These are phyloP conservation scores for Sitta europaea DNA, from an alignment of 2,113 vertebrate genomes.

Conservation along the genomic window DNA sequence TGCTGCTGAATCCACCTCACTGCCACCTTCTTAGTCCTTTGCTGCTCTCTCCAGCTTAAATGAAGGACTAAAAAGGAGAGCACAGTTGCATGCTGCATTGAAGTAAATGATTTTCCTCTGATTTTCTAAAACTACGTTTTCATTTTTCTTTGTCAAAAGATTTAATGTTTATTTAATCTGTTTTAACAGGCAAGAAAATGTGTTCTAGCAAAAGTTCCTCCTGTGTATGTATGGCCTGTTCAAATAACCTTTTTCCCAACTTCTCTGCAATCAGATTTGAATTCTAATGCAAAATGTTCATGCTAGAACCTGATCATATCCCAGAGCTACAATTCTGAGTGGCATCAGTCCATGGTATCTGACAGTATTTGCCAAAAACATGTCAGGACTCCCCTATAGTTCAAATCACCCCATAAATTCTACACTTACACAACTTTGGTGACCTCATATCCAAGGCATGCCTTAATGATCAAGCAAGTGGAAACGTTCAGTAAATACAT, in stretches of 20 bases:
- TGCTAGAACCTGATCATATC: slow-evolving; percentile 71
- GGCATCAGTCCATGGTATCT: slow-evolving; percentile 63
- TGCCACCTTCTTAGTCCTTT: background rate
- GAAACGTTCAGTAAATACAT: slow-evolving; percentile 59
- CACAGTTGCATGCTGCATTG: background rate
- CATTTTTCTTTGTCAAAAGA: background rate
- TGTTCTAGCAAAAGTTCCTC: background rate
- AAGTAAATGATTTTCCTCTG: background rate
- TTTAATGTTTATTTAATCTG: slow-evolving; percentile 9
- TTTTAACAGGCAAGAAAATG: slow-evolving; percentile 19
- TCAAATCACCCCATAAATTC: slow-evolving; percentile 64
- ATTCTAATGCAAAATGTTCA: slow-evolving; percentile 54
- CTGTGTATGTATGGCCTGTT: background rate
- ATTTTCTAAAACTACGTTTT: background rate
- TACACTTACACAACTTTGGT: slow-evolving; percentile 50
- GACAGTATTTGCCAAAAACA: slow-evolving; percentile 59
- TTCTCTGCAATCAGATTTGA: slow-evolving; percentile 48
- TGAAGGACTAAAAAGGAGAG: background rate
- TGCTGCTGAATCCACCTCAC: background rate
- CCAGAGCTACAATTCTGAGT: slow-evolving; percentile 66
- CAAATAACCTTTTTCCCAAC: slow-evolving; percentile 58
- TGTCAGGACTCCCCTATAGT: slow-evolving; percentile 69
- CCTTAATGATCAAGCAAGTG: slow-evolving; percentile 55
- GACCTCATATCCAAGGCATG: slow-evolving; percentile 66
- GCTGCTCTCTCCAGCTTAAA: background rate